phyloP scores from a whole-genome alignment of 2,113 vertebrate species.

The Holacanthus passer region DNA sequence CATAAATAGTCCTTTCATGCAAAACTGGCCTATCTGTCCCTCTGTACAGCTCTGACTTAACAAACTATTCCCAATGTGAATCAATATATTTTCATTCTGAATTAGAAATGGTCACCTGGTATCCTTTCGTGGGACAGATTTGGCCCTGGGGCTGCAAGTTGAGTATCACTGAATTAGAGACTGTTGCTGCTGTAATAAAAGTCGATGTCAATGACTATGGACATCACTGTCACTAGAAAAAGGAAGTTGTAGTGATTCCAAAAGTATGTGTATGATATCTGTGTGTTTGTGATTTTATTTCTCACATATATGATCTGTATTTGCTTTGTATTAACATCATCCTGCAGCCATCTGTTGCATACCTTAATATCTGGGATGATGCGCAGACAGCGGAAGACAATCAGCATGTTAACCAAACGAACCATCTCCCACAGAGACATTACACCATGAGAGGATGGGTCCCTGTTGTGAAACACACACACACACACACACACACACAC shows the following conservation, averaged over 20 bases:
- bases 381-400: conserved; percentile 93
- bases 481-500: conserved; percentile 66
- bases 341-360: not conserved
- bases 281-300: not conserved
- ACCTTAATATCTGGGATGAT: conserved; percentile 95
- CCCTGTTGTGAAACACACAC: conserved; percentile 81
- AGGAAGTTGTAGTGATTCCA: not conserved
- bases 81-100: too few species aligned
- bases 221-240: not conserved
- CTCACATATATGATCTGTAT: not conserved
- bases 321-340: too few species aligned
- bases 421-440: conserved; percentile 94
- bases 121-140: too few species aligned
- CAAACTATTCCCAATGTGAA: too few species aligned
- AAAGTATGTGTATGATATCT: not conserved
- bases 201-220: too few species aligned
- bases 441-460: conserved; percentile 69
- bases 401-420: conserved; percentile 91
- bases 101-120: too few species aligned
- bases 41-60: too few species aligned
- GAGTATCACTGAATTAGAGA: too few species aligned
- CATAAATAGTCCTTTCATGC: too few species aligned
- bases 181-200: too few species aligned
- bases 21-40: too few species aligned
- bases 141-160: too few species aligned